phyloP scores from a whole-genome alignment of 2,888 invertebrate genomes.

The Danaus chrysippus region DNA sequence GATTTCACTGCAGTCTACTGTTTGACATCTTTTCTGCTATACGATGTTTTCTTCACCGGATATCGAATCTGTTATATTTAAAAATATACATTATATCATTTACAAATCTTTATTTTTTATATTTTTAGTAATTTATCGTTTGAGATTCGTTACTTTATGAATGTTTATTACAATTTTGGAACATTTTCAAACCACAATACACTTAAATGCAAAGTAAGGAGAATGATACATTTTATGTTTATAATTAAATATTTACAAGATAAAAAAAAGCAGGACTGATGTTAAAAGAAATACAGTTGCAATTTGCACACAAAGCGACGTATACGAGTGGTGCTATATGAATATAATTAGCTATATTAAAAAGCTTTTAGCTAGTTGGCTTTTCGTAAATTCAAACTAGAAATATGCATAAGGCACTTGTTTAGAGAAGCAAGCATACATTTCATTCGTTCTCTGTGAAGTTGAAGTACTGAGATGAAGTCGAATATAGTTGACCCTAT shows the following conservation, averaged over 20 bases:
- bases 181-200: no score
- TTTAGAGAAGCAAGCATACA: slow-evolving; percentile 16
- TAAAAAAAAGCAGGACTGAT: neutral
- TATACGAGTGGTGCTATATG: slow-evolving; percentile 14
- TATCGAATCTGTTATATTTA: neutral
- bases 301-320: slow-evolving; percentile 15
- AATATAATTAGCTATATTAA: slow-evolving; percentile 22
- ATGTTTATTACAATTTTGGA: no score
- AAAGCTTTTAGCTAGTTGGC: slow-evolving; percentile 10
- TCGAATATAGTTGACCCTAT: slow-evolving; percentile 10
- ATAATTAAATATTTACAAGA: no score
- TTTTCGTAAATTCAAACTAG: slow-evolving; percentile 10
- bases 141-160: no score
- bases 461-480: slow-evolving; percentile 8
- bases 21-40: slow-evolving; percentile 38
- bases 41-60: neutral
- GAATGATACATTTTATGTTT: no score
- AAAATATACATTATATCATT: neutral
- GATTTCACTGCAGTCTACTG: slow-evolving; percentile 46
- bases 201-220: no score
- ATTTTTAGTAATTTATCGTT: neutral
- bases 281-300: neutral
- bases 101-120: neutral
- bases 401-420: slow-evolving; percentile 17
- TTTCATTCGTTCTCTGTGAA: slow-evolving; percentile 17